Conservation (phyloP, 1,140 invertebrate genomes). For the Drosophila burlai region DNA sequence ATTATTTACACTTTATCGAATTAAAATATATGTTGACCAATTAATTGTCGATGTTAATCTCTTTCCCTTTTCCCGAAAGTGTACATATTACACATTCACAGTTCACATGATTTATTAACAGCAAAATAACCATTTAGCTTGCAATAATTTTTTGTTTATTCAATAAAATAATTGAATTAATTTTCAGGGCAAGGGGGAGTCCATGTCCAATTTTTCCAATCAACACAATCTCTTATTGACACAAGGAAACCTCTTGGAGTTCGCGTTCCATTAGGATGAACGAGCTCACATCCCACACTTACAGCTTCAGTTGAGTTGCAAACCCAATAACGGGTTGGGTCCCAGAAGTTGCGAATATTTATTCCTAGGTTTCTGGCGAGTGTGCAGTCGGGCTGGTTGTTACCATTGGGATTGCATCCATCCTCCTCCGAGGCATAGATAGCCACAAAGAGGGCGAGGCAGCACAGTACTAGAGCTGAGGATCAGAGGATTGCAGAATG, state of each 20-base stretch:
- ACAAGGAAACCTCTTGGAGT: not conserved
- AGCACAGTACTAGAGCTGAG: conserved; percentile 39
- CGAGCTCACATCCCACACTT: not conserved
- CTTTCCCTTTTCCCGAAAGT: not conserved
- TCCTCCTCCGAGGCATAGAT: not conserved
- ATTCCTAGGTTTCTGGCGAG: not conserved
- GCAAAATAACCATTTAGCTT: not conserved
- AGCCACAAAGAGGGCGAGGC: conserved; percentile 38
- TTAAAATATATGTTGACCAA: not conserved
- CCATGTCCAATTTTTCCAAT: accelerated
- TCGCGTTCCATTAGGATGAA: accelerated
- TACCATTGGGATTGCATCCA: conserved; percentile 28
- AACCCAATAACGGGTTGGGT: conserved; percentile 49
- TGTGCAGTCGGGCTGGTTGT: conserved; percentile 39
- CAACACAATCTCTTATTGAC: accelerated
- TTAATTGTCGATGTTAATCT: not conserved
- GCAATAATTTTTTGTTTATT: conserved; percentile 14
- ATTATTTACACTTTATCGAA: not conserved
- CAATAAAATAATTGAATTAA: not conserved
- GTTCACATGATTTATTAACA: not conserved
- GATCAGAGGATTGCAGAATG: not conserved
- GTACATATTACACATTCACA: not conserved
- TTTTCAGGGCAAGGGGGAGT: not conserved
- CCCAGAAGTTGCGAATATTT: conserved; percentile 44
- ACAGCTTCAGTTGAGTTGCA: not conserved